These are phyloP conservation scores for Hydrozoanthus gracilis DNA, from an alignment of 92 coral and sea anemone species.

Conservation along the genomic window DNA sequence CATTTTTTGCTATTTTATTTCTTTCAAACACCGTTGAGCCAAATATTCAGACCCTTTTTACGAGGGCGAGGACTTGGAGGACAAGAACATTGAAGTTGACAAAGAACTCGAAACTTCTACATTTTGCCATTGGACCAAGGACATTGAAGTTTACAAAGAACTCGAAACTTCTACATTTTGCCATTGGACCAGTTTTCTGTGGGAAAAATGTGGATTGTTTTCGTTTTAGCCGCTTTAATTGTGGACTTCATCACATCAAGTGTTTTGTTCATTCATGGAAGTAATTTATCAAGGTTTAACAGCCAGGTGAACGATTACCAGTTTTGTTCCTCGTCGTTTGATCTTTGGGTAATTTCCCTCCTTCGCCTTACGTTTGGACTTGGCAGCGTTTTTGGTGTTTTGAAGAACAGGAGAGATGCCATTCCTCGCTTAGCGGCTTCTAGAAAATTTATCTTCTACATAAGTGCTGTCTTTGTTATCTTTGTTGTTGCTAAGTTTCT, in stretches of 20 bases:
- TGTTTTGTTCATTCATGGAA: slow-evolving; percentile 72
- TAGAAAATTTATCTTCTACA: slow-evolving; percentile 65
- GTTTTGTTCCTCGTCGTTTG: slow-evolving; percentile 83
- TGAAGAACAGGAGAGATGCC: slow-evolving; percentile 67
- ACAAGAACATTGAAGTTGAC: no score
- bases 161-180: no score
- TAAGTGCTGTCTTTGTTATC: slow-evolving; percentile 62
- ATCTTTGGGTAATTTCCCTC: slow-evolving; percentile 80
- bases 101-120: no score
- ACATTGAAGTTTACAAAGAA: no score
- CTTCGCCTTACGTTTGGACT: slow-evolving; percentile 63
- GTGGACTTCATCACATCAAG: slow-evolving; percentile 67
- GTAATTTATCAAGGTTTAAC: slow-evolving; percentile 57
- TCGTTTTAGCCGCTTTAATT: slow-evolving; percentile 32
- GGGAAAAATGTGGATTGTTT: slow-evolving; percentile 14
- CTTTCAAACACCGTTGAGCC: no score
- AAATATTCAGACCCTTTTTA: no score
- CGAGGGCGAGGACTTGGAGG: no score
- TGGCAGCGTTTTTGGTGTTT: slow-evolving; percentile 77
- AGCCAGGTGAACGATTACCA: slow-evolving; percentile 54
- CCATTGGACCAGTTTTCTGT: no score
- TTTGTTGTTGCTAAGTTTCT: slow-evolving; percentile 80
- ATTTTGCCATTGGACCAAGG: no score
- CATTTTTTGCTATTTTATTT: no score
- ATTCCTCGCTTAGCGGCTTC: slow-evolving; percentile 67